Evolutionary conservation across 2,113 vertebrate genomes (phyloP).

Genomic region (Tauraco erythrolophus): DNA sequence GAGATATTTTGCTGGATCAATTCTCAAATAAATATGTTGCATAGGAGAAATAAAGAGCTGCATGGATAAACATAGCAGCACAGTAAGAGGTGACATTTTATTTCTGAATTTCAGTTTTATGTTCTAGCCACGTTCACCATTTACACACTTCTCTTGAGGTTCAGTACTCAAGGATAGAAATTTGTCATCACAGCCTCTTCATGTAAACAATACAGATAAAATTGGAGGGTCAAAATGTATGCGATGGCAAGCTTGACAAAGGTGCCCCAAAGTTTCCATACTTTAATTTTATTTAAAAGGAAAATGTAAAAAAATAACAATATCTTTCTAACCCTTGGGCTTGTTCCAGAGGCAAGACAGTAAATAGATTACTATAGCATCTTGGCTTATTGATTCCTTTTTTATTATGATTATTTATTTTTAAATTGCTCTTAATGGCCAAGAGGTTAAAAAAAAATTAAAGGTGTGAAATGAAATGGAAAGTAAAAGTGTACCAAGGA

Average conservation of each 20-base stretch:
- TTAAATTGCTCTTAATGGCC: not conserved
- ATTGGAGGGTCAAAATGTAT: not conserved
- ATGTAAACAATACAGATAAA: not conserved
- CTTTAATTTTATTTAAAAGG: not conserved
- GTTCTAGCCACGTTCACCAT: not conserved
- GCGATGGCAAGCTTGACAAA: not conserved
- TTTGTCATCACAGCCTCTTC: not conserved
- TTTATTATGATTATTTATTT: not conserved
- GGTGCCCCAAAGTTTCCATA: not conserved
- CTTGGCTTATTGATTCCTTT: slow-evolving; percentile 23
- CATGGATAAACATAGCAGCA: not conserved
- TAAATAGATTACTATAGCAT: slow-evolving; percentile 42
- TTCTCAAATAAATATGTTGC: not conserved
- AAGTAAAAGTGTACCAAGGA: not conserved
- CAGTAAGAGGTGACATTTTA: not conserved
- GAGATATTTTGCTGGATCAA: not conserved
- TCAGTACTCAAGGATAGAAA: not conserved
- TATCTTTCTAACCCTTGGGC: not conserved
- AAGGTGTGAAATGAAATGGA: not conserved
- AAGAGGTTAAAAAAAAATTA: not conserved
- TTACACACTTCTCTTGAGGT: not conserved
- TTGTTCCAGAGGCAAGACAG: slow-evolving; percentile 40
- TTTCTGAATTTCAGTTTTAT: not conserved
- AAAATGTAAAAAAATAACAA: not conserved
- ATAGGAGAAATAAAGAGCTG: not conserved